Evolutionary conservation across 2,797 vertebrate genomes (phyloP), one percentile per base, ranked within the genome.

Genomic region (Eulemur rubriventer): DNA sequence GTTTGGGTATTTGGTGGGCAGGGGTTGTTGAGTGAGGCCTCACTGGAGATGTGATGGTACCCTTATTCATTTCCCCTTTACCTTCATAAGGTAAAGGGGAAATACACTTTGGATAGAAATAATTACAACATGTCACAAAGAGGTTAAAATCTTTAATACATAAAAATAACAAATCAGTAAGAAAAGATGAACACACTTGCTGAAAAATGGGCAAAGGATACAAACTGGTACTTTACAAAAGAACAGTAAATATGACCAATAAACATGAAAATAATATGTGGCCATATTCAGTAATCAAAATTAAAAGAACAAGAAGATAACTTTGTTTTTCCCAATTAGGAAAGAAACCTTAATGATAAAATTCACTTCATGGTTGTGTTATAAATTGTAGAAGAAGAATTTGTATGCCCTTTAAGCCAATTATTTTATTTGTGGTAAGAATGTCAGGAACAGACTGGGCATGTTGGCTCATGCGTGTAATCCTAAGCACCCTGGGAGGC

Each of bases 191-290:
- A 75, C 16, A 67, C n/a, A 67, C 33, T 41, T 43, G 26, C 57
- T 48, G 30, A 48, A 63, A 83, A 61, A 52, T 69, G 33, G 61
- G 41, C 50, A 43, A 83, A 76, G 61, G 17, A 61, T 14, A n/a
- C 41, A 78, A 78, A 83, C 7, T 5, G 28, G 41, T 78, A 38
- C 24, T 89, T 52, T 83, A 33, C 2, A n/a, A 82, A 85, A 38
- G 30, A 70, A 70, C 69, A n/a, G 26, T 24, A 80, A 81, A 81
- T 83, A 84, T 69, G 30, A 78, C n/a, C 24, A 52, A 30, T 84
- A 83, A 76, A 92, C 17, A 35, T 69, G 41, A 76, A 95, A 92
- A 43, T 79, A 91, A n/a, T 83, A 61, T 76, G 65, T 92, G 61
- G 16, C 46, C 13, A 20, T 76, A 57, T 16, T 87, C 16, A 57